A percentile compares a stretch with the other conserved stretches of the same genome.
phyloP scores from a whole-genome alignment of 92 coral and sea anemone genomes.

The Micromussa lordhowensis region DNA sequence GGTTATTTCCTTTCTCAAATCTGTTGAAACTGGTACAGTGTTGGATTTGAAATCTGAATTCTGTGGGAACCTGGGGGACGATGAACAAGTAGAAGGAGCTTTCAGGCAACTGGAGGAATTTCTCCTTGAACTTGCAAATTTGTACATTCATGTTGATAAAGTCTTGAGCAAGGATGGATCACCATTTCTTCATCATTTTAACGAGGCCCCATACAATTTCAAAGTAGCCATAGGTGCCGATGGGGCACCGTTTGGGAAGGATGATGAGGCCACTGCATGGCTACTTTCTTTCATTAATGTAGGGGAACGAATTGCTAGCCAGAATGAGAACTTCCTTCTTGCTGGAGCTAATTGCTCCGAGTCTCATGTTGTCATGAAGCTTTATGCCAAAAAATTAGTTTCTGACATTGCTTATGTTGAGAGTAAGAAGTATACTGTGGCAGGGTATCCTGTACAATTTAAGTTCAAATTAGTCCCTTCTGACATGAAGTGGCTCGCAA shows the following conservation, averaged over 20 bases:
- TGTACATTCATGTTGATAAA: slow-evolving; percentile 62
- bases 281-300: no score
- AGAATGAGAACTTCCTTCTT: no score
- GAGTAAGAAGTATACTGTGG: no score
- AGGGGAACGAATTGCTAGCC: no score
- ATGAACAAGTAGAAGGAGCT: slow-evolving; percentile 53
- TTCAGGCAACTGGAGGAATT: slow-evolving; percentile 54
- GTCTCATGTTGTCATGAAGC: slow-evolving; percentile 37
- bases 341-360: slow-evolving; percentile 71
- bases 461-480: no score
- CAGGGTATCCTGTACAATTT: slow-evolving; percentile 37
- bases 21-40: slow-evolving; percentile 42
- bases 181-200: slow-evolving; percentile 68
- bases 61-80: slow-evolving; percentile 40
- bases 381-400: no score
- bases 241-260: no score
- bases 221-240: slow-evolving; percentile 66
- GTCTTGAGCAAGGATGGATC: slow-evolving; percentile 31
- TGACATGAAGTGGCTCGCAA: no score
- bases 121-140: slow-evolving; percentile 51
- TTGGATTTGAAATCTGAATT: slow-evolving; percentile 50
- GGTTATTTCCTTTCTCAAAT: slow-evolving; percentile 56
- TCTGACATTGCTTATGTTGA: no score
- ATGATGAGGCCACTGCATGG: no score
- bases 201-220: slow-evolving; percentile 64